Percentiles rank a stretch among this genome's conserved stretches.
Evolutionary conservation across 1,140 invertebrate species (phyloP).

Genomic region (Bombyx mandarina): DNA sequence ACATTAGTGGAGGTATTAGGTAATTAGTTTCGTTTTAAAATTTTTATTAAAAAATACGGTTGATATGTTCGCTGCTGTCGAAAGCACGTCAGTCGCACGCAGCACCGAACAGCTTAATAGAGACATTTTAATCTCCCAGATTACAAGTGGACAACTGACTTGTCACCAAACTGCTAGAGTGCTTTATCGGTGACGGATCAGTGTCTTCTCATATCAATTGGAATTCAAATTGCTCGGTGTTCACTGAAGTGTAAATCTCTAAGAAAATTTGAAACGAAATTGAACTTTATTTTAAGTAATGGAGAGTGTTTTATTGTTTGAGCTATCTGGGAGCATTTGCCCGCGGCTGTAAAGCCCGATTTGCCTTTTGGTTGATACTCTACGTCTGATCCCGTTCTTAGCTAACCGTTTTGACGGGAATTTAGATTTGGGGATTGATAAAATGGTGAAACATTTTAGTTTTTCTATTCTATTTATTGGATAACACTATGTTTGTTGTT

Average conservation of each 20-base stretch:
- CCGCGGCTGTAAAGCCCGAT: conserved; percentile 19
- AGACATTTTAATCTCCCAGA: conserved; percentile 46
- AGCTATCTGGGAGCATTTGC: background rate
- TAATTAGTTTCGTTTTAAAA: conserved; percentile 29
- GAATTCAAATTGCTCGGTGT: conserved; percentile 53
- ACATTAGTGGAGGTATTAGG: conserved; percentile 25
- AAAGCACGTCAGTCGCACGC: conserved; percentile 5
- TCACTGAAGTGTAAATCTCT: conserved; percentile 26
- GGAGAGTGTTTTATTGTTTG: conserved; percentile 1
- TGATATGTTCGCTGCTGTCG: background rate
- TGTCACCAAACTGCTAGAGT: conserved; percentile 57
- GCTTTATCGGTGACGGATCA: conserved; percentile 65
- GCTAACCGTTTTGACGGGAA: conserved; percentile 67
- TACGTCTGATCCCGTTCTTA: conserved; percentile 62
- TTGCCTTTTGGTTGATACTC: conserved; percentile 57
- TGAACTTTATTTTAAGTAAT: conserved; percentile 5
- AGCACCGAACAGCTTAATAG: conserved; percentile 33
- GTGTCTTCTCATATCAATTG: conserved; percentile 51
- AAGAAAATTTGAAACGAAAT: conserved; percentile 1
- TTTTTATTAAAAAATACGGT: conserved; percentile 12
- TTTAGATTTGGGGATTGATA: conserved; percentile 49
- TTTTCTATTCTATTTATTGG: too few species aligned
- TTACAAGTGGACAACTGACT: conserved; percentile 59
- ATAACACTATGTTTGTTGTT: too few species aligned
- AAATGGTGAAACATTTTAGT: too few species aligned